Evolutionary conservation across 2,888 invertebrate genomes (phyloP), one percentile per base, ranked within the genome.

Genomic region (Tipula helvola): DNA sequence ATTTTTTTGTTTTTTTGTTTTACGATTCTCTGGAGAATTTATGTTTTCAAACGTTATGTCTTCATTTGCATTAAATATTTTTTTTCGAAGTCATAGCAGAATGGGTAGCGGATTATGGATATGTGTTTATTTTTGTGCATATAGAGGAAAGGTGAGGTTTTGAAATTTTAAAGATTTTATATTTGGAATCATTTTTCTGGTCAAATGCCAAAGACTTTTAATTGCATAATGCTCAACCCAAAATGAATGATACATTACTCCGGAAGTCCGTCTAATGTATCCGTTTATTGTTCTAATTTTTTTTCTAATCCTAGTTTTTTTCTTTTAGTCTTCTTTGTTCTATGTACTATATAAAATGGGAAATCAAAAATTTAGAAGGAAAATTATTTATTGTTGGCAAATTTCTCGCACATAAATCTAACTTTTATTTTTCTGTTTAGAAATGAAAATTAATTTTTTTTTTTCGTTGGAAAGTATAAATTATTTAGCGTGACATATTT

Each of bases 211-310:
- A 52, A 52, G 52, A 52, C 5, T 4, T 5, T 52, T 7, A 4
- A 16, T 52, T 71, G 4, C 28, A 10, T 28, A 28, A 28, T 28
- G 28, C 28, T n/a, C 28, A 28, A 71, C 71, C 28, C 10, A 71
- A 28, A 28, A 71, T 84, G 39, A 39, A 39, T 84, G 84, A 84
- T 84, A 39, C 84, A 84, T 84, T 84, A 41, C 84, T 3, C 84
- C 84, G 84, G 84, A 84, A 84, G 84, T 84, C 84, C 84, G 84
- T 39, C 84, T 84, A 84, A 84, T 39, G 84, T n/a, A 84, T 84
- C 84, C 84, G 84, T 84, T 84, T 84, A 16, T 16, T 39, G 39
- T 41, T 41, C 4, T 84, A 7, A 8, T 8, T 84, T 36, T 36
- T n/a, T 83, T 83, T 36, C 83, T 36, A 36, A 16, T 84, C 3